Evolutionary conservation across 2,797 vertebrate genomes (phyloP), one percentile per base, ranked within the genome.

Genomic region (Tapera naevia): DNA sequence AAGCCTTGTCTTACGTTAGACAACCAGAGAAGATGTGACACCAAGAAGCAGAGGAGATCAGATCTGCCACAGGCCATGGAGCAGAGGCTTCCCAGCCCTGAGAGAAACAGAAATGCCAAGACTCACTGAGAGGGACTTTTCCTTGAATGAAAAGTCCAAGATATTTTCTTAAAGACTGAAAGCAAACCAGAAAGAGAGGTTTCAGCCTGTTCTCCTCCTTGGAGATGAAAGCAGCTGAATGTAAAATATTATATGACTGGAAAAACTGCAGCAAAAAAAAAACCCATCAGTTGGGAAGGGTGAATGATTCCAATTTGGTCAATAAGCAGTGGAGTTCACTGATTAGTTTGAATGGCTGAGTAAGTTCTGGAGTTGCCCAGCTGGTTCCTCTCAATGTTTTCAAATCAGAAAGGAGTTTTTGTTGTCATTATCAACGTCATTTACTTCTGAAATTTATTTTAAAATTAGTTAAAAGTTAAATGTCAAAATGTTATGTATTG

Each of bases 11-110:
- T 71, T 60, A 18, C 6, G 2, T 33, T 21, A 66, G 25, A 18
- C 43, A 62, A 5, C 13, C 57, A 37, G 45, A 46, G 22, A 3
- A 9, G 9, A 17, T 13, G 46, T 43, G 46, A 37, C 14, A 32
- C 37, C 0, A 3, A 80, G 70, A 65, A 48, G n/a, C 23, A 84
- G 39, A 41, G 12, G 12, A 62, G 32, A 66, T 86, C 17, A 32
- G 14, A 53, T 60, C 28, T 53, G 22, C 19, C 22, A 25, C 0
- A 0, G n/a, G 27, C 28, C 41, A 23, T 28, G n/a, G 51, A 45
- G 39, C 33, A 58, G 51, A 76, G 5, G 10, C 25, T 89, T 80
- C 57, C 30, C 57, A 80, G 41, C 32, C 22, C 16, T 45, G 30
- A 45, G 17, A 56, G 25, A 64, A 60, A 41, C 7, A 45, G 56